phyloP scores from a whole-genome alignment of 2,888 invertebrate species.

The Toxonevra muliebris region DNA sequence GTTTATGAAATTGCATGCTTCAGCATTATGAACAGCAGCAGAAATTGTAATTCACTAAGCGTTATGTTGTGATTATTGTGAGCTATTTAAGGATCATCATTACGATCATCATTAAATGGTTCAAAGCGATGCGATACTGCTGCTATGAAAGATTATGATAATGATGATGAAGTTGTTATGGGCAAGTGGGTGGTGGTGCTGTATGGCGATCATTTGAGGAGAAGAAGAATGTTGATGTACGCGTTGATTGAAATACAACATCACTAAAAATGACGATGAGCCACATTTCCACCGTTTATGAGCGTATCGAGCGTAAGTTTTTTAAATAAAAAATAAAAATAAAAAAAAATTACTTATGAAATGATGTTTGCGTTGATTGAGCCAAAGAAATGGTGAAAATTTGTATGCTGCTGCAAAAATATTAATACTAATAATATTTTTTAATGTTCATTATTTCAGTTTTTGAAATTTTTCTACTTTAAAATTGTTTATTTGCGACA shows the following conservation, averaged over 20 bases:
- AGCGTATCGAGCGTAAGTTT: background rate
- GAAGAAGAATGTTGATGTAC: constrained; percentile 2
- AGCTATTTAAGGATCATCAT: too few species aligned
- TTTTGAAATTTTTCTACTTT: too few species aligned
- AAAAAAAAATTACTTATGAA: background rate
- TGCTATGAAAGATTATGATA: background rate
- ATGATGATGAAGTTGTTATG: background rate
- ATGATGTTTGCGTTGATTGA: too few species aligned
- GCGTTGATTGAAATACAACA: constrained; percentile 34
- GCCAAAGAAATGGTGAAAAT: background rate
- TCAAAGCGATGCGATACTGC: background rate
- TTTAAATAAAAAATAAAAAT: background rate
- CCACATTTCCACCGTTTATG: constrained; percentile 6
- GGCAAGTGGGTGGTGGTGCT: background rate
- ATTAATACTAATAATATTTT: background rate
- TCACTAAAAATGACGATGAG: constrained; percentile 14
- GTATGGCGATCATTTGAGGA: background rate
- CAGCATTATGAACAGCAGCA: constrained; percentile 1
- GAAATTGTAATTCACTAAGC: background rate
- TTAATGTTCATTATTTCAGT: too few species aligned
- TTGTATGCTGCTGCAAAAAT: background rate
- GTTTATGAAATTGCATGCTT: background rate
- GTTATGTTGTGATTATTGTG: too few species aligned
- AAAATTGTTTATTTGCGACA: too few species aligned
- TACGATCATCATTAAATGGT: too few species aligned